Evolutionary conservation across 2,888 invertebrate species (phyloP).

Genomic region (Drosophila rellima): DNA sequence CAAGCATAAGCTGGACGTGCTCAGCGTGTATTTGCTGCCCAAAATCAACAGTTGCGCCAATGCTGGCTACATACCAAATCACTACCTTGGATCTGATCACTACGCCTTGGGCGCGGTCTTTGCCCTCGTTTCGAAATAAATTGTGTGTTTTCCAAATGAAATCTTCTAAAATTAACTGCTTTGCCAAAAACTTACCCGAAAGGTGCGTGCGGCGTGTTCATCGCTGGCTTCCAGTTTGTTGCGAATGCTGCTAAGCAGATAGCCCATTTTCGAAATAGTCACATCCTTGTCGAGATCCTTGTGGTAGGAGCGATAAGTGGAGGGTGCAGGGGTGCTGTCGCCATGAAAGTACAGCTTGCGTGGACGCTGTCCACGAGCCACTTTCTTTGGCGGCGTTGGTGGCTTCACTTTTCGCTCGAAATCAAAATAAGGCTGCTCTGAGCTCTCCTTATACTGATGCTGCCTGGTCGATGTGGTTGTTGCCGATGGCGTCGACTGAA

Average conservation of each 20-base stretch:
- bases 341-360: conserved; percentile 78
- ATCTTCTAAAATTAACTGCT: conserved; percentile 5
- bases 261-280: conserved; percentile 82
- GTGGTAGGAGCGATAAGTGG: conserved; percentile 84
- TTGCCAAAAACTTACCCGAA: conserved; percentile 72
- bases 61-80: conserved; percentile 91
- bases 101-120: conserved; percentile 92
- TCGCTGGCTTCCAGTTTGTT: conserved; percentile 83
- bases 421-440: conserved; percentile 72
- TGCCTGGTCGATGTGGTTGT: conserved; percentile 45
- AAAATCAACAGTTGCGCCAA: conserved; percentile 87
- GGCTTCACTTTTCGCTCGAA: conserved; percentile 83
- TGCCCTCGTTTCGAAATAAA: conserved; percentile 38
- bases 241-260: conserved; percentile 83
- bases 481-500: conserved; percentile 68
- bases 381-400: conserved; percentile 73
- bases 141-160: conserved; percentile 9
- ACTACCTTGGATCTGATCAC: conserved; percentile 92
- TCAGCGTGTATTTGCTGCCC: conserved; percentile 89
- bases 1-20: conserved; percentile 83
- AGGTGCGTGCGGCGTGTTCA: conserved; percentile 76
- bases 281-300: conserved; percentile 84
- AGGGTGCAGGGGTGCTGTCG: conserved; percentile 31
- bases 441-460: conserved; percentile 27
- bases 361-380: conserved; percentile 54